Evolutionary conservation across 2,888 invertebrate genomes (phyloP).

Genomic region (Odontomyia ornata): DNA sequence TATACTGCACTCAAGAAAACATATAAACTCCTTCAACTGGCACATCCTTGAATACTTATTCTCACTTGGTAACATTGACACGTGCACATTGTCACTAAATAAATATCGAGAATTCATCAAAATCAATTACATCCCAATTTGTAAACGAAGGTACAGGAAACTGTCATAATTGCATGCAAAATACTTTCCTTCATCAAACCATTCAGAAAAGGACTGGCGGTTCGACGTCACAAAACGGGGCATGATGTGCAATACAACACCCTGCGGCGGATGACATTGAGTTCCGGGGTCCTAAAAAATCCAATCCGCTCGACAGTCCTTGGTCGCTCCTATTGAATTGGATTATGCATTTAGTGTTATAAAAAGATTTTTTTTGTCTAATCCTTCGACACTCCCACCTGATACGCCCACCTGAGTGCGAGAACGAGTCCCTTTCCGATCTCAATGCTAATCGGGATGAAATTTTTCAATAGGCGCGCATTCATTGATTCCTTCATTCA

Average conservation of each 20-base stretch:
- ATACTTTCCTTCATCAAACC: neutral
- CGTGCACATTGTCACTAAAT: neutral
- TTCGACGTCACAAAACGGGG: neutral
- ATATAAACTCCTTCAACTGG: no score
- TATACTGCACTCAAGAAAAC: no score
- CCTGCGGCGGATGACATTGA: constrained; percentile 43
- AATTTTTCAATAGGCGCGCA: constrained; percentile 24
- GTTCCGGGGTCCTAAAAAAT: constrained; percentile 48
- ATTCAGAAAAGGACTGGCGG: neutral
- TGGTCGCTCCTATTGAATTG: constrained; percentile 31
- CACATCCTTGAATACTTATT: neutral
- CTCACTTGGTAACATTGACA: neutral
- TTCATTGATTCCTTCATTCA: neutral
- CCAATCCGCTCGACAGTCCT: constrained; percentile 32
- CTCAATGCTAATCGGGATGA: constrained; percentile 48
- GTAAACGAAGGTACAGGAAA: constrained; percentile 26
- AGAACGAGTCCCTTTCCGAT: constrained; percentile 44
- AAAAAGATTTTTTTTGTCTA: constrained; percentile 45
- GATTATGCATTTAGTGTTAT: constrained; percentile 44
- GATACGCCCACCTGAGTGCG: constrained; percentile 46
- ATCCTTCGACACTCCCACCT: constrained; percentile 50
- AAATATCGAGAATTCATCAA: constrained; percentile 19
- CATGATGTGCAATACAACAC: constrained; percentile 43
- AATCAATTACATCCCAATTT: constrained; percentile 33
- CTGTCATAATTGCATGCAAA: constrained; percentile 32